Percentiles rank a stretch among this genome's conserved stretches.
Conservation (phyloP, 2,113 vertebrate genomes). For the Arenaria interpres region DNA sequence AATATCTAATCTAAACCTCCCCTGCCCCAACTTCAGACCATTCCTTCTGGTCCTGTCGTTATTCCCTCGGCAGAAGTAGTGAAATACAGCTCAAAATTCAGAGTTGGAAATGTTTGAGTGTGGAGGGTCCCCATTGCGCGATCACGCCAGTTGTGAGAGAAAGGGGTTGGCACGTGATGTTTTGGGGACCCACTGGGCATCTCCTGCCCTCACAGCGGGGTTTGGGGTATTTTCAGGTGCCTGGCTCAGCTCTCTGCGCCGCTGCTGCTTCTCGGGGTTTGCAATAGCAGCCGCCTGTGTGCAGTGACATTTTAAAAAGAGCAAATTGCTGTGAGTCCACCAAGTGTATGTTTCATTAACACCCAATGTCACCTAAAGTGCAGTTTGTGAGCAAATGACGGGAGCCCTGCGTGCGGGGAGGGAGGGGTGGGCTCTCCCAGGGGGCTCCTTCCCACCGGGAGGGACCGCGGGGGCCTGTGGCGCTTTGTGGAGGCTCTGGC, state of each 20-base stretch:
- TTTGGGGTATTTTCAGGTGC: background rate
- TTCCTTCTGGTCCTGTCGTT: too few species aligned
- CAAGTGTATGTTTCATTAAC: background rate
- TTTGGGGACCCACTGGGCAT: background rate
- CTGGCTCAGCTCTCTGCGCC: fast-evolving
- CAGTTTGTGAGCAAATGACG: background rate
- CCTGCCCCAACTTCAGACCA: too few species aligned
- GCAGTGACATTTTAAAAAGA: background rate
- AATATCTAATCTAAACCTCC: too few species aligned
- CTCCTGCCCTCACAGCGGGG: background rate
- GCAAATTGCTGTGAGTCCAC: background rate
- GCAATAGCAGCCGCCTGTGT: background rate
- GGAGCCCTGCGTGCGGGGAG: background rate
- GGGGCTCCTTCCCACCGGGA: fast-evolving
- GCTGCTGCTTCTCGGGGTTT: fast-evolving
- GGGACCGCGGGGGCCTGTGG: background rate
- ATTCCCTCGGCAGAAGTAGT: background rate
- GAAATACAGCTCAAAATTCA: background rate
- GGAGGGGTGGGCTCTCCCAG: background rate
- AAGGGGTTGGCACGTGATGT: fast-evolving
- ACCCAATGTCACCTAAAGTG: fast-evolving
- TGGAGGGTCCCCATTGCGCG: background rate
- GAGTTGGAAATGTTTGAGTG: background rate
- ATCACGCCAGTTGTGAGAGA: too few species aligned
- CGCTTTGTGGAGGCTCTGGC: fast-evolving